Percentiles rank a stretch among this genome's conserved stretches.
Evolutionary conservation across 2,113 vertebrate species (phyloP).

Genomic region (Junco hyemalis): DNA sequence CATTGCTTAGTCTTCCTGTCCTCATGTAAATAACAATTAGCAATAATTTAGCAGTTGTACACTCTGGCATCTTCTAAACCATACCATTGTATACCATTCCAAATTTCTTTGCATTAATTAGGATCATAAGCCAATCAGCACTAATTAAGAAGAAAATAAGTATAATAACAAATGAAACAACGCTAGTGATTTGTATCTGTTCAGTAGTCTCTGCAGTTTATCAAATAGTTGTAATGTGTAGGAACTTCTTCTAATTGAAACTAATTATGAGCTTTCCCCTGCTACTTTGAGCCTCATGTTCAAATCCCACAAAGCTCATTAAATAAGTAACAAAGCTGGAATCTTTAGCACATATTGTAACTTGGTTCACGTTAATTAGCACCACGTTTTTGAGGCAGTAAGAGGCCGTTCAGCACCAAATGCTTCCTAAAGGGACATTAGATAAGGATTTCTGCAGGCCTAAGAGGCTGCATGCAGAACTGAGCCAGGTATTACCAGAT

Average conservation of each 20-base stretch:
- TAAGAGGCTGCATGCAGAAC: not conserved
- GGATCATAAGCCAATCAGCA: constrained; percentile 79
- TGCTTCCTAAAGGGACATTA: constrained; percentile 43
- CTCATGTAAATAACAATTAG: constrained; percentile 82
- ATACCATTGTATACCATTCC: constrained; percentile 80
- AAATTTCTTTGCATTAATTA: constrained; percentile 82
- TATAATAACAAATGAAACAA: constrained; percentile 79
- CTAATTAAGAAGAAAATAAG: constrained; percentile 82
- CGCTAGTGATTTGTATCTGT: constrained; percentile 81
- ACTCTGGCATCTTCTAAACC: constrained; percentile 78
- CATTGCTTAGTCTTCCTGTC: constrained; percentile 78
- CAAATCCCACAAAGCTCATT: constrained; percentile 83
- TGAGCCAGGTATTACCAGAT: not conserved
- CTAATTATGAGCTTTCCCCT: constrained; percentile 82
- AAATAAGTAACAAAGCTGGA: constrained; percentile 79
- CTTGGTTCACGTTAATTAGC: constrained; percentile 77
- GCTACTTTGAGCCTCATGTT: constrained; percentile 77
- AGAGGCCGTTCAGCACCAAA: constrained; percentile 58
- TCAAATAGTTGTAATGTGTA: constrained; percentile 75
- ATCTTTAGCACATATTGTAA: constrained; percentile 79
- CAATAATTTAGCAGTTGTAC: constrained; percentile 81
- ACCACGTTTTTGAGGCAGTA: constrained; percentile 59
- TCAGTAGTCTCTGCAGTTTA: constrained; percentile 73
- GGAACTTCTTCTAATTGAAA: constrained; percentile 81
- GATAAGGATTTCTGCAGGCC: not conserved